Conservation (phyloP, 2,888 invertebrate species). For the Linyphia triangularis region DNA sequence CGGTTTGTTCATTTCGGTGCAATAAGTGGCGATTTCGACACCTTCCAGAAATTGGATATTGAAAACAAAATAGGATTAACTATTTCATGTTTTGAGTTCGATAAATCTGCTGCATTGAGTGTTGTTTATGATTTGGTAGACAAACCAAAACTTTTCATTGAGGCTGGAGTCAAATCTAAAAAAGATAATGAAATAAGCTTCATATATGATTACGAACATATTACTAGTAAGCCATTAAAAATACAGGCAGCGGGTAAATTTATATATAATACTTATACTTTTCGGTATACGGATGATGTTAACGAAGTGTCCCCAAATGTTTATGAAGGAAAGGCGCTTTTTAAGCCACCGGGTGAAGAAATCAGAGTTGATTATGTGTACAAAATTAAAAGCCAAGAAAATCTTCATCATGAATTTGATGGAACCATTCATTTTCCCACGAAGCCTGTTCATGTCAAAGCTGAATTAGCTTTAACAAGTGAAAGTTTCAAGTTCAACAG, state of each 20-base stretch:
- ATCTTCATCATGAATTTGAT: conserved; percentile 72
- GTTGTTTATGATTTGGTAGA: conserved; percentile 54
- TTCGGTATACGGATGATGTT: conserved; percentile 37
- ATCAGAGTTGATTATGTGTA: conserved; percentile 57
- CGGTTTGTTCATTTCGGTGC: conserved; percentile 22
- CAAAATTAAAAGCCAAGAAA: conserved; percentile 37
- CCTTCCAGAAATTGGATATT: conserved; percentile 40
- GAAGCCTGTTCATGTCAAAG: conserved; percentile 38
- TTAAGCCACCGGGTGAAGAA: conserved; percentile 11
- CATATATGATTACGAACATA: conserved; percentile 24
- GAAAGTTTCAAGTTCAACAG: conserved; percentile 11
- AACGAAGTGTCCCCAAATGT: conserved; percentile 43
- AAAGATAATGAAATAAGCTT: conserved; percentile 42
- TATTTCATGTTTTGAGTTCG: conserved; percentile 60
- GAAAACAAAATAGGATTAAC: conserved; percentile 64
- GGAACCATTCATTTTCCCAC: conserved; percentile 49
- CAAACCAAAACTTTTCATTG: conserved; percentile 45
- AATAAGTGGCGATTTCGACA: conserved; percentile 56
- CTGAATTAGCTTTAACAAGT: neutral
- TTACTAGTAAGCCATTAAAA: conserved; percentile 29
- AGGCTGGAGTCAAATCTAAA: conserved; percentile 40
- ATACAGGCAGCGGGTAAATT: conserved; percentile 28
- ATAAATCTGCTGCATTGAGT: conserved; percentile 40
- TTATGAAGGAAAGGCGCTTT: conserved; percentile 41
- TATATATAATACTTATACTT: conserved; percentile 17